Evolutionary conservation across 2,888 invertebrate genomes (phyloP), one percentile per base, ranked within the genome.

Genomic region (Hemistola chrysoprasaria): DNA sequence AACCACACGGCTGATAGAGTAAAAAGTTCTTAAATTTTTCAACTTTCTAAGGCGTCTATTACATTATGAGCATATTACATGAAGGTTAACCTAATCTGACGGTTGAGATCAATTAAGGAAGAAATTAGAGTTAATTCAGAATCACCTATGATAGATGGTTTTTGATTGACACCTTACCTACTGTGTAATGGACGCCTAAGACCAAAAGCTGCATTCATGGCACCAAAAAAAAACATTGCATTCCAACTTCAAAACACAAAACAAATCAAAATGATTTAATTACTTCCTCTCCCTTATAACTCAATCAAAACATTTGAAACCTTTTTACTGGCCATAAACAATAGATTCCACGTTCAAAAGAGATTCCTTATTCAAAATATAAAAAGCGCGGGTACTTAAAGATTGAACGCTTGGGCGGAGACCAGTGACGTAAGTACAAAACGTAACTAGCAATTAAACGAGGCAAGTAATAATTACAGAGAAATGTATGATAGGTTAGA

Each of bases 281-380:
- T 82, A 71, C 79, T 75, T 79, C 79, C 83, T 79, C 65, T 62
- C 21, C 43, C 67, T 62, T 71, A 72, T 65, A 59, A 63, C 62
- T 79, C 77, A 78, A 81, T 81, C 79, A 76, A 65, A 59, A 54
- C 43, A 28, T 28, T 70, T 71, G 61, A 65, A 63, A 64, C 63
- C 78, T 80, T 77, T 72, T 50, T 75, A 78, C 74, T 66, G 65
- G 62, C 52, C 62, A 77, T 83, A 85, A 85, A 86, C 85, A 86
- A 85, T 82, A 67, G 61, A 65, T 39, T 39, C 43, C 38, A 34
- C 33, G 9, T 25, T 34, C 34, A 39, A 39, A 36, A 37, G 29
- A 32, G 30, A 42, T 56, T 67, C 73, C 77, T 79, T 81, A 76
- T 80, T 57, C 58, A 69, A 47, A 40, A 46, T 35, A 36, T 37